A percentile compares a stretch with the other conserved stretches of the same genome.
phyloP scores from a whole-genome alignment of 2,888 invertebrate species.

The Lydus trimaculatus region DNA sequence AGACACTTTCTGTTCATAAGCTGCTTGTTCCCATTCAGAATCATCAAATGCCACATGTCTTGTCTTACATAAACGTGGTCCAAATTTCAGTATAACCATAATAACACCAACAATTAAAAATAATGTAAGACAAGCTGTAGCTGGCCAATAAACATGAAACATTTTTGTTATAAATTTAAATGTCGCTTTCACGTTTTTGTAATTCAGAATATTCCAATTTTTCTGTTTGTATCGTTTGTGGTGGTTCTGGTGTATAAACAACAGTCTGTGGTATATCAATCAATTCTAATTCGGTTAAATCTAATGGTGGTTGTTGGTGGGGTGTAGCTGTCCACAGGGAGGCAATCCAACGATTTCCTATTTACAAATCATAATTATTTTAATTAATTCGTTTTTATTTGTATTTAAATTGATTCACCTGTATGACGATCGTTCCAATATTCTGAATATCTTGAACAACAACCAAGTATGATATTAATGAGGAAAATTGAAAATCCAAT shows the following conservation, averaged over 20 bases:
- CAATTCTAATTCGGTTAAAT: constrained; percentile 75
- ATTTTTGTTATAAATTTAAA: constrained; percentile 60
- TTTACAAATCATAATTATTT: constrained; percentile 35
- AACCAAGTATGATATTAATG: constrained; percentile 81
- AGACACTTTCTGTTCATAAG: constrained; percentile 71
- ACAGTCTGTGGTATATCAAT: constrained; percentile 56
- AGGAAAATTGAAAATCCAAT: constrained; percentile 74
- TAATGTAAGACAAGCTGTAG: constrained; percentile 74
- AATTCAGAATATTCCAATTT: constrained; percentile 52
- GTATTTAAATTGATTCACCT: constrained; percentile 61
- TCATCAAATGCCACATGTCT: constrained; percentile 73
- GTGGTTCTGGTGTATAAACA: constrained; percentile 54
- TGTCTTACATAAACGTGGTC: constrained; percentile 73
- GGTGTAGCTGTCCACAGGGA: constrained; percentile 87
- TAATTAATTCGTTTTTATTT: background rate
- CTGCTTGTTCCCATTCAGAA: constrained; percentile 72
- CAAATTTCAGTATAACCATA: constrained; percentile 77
- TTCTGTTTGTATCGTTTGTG: constrained; percentile 59
- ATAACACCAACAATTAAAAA: constrained; percentile 76
- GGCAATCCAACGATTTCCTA: constrained; percentile 85
- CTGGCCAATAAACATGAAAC: constrained; percentile 80
- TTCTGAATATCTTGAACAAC: constrained; percentile 77
- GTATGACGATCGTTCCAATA: constrained; percentile 87
- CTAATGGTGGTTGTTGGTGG: constrained; percentile 81
- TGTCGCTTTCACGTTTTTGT: constrained; percentile 81